Evolutionary conservation across 1,140 invertebrate species (phyloP).

Genomic region (Magallana ariakensis): DNA sequence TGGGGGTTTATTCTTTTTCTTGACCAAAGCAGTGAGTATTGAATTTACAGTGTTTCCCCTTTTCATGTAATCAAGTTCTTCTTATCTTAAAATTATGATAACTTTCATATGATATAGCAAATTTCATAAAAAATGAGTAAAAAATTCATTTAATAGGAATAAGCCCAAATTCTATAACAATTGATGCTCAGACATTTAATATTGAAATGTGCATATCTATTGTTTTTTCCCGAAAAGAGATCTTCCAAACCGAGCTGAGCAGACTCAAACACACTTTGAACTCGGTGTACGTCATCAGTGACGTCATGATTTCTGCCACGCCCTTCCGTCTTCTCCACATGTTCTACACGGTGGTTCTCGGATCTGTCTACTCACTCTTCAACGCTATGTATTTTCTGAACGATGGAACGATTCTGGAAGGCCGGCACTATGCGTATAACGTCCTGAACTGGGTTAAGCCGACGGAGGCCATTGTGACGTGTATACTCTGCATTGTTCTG

Average conservation of each 20-base stretch:
- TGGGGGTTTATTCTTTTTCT: constrained; percentile 73
- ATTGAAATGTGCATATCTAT: too few species aligned
- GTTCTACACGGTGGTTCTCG: constrained; percentile 73
- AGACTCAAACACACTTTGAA: constrained; percentile 75
- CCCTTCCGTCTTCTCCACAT: constrained; percentile 76
- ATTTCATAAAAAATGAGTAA: too few species aligned
- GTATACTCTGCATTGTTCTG: constrained; percentile 69
- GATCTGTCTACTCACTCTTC: constrained; percentile 75
- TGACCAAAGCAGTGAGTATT: constrained; percentile 69
- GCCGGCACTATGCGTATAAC: constrained; percentile 73
- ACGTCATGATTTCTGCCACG: constrained; percentile 71
- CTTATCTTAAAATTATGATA: too few species aligned
- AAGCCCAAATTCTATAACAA: too few species aligned
- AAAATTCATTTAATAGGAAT: too few species aligned
- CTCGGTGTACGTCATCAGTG: constrained; percentile 71
- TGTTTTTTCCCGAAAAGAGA: constrained; percentile 57
- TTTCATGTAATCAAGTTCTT: too few species aligned
- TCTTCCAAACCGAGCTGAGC: constrained; percentile 70
- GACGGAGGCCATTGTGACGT: constrained; percentile 72
- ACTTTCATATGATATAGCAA: too few species aligned
- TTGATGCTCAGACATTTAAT: too few species aligned
- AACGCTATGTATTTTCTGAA: constrained; percentile 77
- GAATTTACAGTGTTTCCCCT: not conserved
- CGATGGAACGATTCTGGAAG: constrained; percentile 70
- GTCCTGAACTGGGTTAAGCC: constrained; percentile 76